phyloP scores from a whole-genome alignment of 2,888 invertebrate genomes.

The Drosophila lacicola region DNA sequence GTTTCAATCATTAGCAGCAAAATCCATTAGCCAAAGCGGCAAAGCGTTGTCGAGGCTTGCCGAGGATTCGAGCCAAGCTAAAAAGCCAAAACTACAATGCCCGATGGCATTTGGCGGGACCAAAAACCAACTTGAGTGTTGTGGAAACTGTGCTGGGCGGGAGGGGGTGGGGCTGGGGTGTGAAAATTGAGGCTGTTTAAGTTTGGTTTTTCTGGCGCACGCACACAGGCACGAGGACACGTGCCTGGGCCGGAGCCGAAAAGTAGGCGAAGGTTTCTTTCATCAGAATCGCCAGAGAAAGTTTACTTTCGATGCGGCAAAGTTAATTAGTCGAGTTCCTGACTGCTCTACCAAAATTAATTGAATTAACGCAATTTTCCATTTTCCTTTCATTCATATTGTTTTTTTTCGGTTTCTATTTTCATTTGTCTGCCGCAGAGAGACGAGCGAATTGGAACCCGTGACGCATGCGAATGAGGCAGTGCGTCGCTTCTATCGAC shows the following conservation, averaged over 20 bases:
- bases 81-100: constrained; percentile 21
- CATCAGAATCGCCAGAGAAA: constrained; percentile 28
- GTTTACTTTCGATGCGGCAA: constrained; percentile 47
- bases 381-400: constrained; percentile 7
- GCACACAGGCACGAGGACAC: constrained; percentile 24
- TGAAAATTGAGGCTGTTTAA: not conserved
- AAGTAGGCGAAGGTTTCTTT: constrained; percentile 22
- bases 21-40: constrained; percentile 35
- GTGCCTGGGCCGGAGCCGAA: constrained; percentile 1
- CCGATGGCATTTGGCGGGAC: constrained; percentile 14
- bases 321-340: constrained; percentile 68
- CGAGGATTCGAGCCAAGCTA: constrained; percentile 7
- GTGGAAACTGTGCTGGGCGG: not conserved
- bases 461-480: constrained; percentile 88
- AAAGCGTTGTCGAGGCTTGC: constrained; percentile 1
- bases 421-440: constrained; percentile 86
- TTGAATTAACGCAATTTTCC: constrained; percentile 40
- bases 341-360: constrained; percentile 32
- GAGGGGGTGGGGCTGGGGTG: not conserved
- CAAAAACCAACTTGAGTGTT: constrained; percentile 3
- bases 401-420: constrained; percentile 19
- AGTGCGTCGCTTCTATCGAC: constrained; percentile 91
- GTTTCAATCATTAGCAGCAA: not conserved
- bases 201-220: constrained; percentile 5
- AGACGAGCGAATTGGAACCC: constrained; percentile 90